These are phyloP conservation scores for Osmerus mordax DNA, from an alignment of 2,113 vertebrate species.

Conservation along the genomic window DNA sequence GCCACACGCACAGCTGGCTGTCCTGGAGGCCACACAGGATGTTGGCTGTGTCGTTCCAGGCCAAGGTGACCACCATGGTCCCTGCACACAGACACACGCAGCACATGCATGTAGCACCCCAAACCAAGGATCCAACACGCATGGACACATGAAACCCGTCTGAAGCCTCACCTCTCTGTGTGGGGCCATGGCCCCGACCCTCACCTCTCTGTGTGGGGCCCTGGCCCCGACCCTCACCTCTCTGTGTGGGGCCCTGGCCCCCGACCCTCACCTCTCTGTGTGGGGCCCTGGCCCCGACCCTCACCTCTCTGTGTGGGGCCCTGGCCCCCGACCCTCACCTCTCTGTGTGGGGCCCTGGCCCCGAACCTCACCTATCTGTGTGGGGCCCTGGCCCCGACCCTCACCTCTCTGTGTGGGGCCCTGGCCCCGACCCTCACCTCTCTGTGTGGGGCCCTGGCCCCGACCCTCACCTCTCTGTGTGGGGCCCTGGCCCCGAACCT, in stretches of 20 bases:
- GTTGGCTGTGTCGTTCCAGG: conserved; percentile 88
- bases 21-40: conserved; percentile 93
- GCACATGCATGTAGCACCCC: neutral
- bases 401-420: conserved; percentile 92
- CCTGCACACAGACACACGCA: conserved; percentile 16
- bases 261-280: conserved; percentile 96
- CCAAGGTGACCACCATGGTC: conserved; percentile 88
- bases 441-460: conserved; percentile 87
- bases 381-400: conserved; percentile 85
- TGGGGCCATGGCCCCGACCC: conserved; percentile 85
- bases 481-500: conserved; percentile 86
- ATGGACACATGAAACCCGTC: neutral
- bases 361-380: conserved; percentile 94
- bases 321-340: conserved; percentile 90
- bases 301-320: conserved; percentile 92
- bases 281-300: conserved; percentile 85
- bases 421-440: conserved; percentile 91
- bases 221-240: conserved; percentile 91
- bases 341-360: conserved; percentile 90
- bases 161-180: conserved; percentile 86
- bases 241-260: conserved; percentile 87
- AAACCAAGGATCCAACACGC: neutral
- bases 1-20: conserved; percentile 85
- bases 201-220: conserved; percentile 92
- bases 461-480: conserved; percentile 95